Evolutionary conservation across 2,888 invertebrate species (phyloP), one percentile per base, ranked within the genome.

Genomic region (Cremastobaeus sp.): DNA sequence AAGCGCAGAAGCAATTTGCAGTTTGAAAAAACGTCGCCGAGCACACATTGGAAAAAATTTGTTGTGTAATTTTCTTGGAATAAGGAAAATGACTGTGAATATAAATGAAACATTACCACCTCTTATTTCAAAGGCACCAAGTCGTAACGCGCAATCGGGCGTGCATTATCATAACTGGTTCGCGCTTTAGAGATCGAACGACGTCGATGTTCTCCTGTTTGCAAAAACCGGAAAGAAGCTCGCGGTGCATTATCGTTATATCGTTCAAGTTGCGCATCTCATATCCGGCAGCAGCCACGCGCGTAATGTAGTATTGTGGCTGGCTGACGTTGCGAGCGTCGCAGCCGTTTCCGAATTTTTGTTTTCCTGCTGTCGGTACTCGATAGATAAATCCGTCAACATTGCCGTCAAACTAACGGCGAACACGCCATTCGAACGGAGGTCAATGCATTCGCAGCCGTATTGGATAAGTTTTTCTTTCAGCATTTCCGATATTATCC

Each of bases 401-500:
- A 50, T 54, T 62, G 70, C 55, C 15, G 34, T 50, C 62, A 35
- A 60, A 54, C 45, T 54, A 14, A 39, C 37, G 34, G 20, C 39
- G 43, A 59, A 39, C 21, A 20, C 18, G 21, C 55, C 62, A 57
- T 48, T 64, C 34, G 25, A 71, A 64, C 25, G 35, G 28, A 41
- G 50, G 30, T 50, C 34, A 43, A 43, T 32, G 37, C 25, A 28
- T 15, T 48, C 48, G 48, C 30, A 9, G 15, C 15, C 59, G 52
- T 54, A 54, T 55, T 55, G 48, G 62, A 48, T 60, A 72, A 66
- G 72, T 66, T 73, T 66, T 57, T 20, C 39, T 39, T 50, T 60
- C 28, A 62, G 43, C 73, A 12, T 60, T 73, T 62, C 50, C 57
- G 62, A 62, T 62, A 62, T 73, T 73, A 68, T 57, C 62, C 68